Evolutionary conservation across 2,797 vertebrate genomes (phyloP), one percentile per base, ranked within the genome.

Genomic region (Anolis apletophallus): DNA sequence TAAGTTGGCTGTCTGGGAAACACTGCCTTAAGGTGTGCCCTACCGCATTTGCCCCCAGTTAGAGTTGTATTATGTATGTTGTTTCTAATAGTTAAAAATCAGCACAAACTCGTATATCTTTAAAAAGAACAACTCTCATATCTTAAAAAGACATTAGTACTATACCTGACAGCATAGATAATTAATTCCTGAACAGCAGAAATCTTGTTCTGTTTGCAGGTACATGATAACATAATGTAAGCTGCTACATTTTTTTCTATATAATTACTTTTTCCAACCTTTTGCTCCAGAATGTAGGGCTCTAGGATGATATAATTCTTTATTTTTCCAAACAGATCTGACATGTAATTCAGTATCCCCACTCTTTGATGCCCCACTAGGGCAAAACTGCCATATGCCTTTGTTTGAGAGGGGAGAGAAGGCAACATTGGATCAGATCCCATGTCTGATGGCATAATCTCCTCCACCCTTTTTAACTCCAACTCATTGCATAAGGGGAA

Each of bases 311-410:
- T 19, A 8, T 1, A 64, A 29, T 64, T 64, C 26, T 64, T 26
- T 71, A 29, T 55, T 83, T 87, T 73, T 72, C 3, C 68, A 73
- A 64, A 64, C 32, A 36, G 68, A 80, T 73, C 57, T 73, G 23
- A 26, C n/a, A 67, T 29, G 8, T 40, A 57, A 32, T 13, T 14
- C 52, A 7, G 11, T 34, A 61, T 78, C 69, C 23, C 13, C 32
- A 59, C 57, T 52, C 78, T 71, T 52, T 69, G 26, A 40, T 40
- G 64, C 54, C n/a, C 74, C 83, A 67, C 61, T 79, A 26, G 36
- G 54, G 74, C 73, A 83, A 78, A 34, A 17, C 26, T 78, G 36
- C 21, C 55, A 14, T 61, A 83, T 79, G 78, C n/a, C 67, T n/a
- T 61, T 77, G n/a, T 64, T 64, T 72, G 55, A 21, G 23, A 36